Evolutionary conservation across 2,113 vertebrate species (phyloP).

Genomic region (Carassius carassius): DNA sequence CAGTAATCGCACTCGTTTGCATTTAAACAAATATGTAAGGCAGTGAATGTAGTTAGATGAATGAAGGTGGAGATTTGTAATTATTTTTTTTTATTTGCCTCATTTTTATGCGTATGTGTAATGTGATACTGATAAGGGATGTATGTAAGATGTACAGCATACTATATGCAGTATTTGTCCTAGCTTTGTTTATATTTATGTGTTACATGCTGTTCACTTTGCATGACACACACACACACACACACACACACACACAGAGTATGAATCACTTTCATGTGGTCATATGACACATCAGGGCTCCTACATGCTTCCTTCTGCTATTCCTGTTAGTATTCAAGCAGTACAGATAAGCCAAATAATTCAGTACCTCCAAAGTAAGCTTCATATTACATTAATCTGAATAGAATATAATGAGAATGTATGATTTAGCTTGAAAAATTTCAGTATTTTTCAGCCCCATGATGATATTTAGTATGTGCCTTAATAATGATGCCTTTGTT

Average conservation of each 20-base stretch:
- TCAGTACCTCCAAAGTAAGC: background rate
- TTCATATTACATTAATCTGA: background rate
- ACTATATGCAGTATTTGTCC: background rate
- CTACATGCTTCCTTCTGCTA: background rate
- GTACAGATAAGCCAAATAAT: background rate
- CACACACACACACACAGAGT: background rate
- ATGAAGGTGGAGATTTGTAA: background rate
- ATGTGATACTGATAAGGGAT: background rate
- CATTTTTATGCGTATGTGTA: background rate
- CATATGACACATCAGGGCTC: constrained; percentile 6
- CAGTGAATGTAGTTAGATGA: background rate
- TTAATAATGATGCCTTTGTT: background rate
- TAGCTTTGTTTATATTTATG: background rate
- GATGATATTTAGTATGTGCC: background rate
- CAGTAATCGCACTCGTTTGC: background rate
- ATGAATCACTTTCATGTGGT: background rate
- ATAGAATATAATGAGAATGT: background rate
- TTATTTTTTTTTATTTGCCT: background rate
- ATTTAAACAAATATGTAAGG: background rate
- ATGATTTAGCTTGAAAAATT: background rate
- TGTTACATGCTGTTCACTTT: constrained; percentile 1
- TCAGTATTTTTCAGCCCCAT: background rate
- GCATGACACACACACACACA: background rate
- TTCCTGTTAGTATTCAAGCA: background rate
- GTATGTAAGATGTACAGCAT: background rate